Evolutionary conservation across 2,888 invertebrate species (phyloP), one percentile per base, ranked within the genome.

Genomic region (Colletes collaris): DNA sequence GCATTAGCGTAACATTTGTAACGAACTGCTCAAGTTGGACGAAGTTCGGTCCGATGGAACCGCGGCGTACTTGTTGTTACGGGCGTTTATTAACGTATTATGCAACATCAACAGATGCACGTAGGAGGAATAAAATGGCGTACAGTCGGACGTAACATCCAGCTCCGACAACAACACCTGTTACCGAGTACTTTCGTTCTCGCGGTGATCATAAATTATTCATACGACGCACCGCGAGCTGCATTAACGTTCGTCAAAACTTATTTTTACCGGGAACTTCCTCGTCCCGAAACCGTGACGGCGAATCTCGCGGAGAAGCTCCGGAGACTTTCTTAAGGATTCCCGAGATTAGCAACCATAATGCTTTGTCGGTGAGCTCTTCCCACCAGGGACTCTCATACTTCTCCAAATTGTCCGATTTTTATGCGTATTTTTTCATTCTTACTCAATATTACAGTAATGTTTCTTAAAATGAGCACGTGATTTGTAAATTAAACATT

Each of bases 31-130:
- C 69, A 68, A 79, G 71, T 79, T 79, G 40, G 64, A 53, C 50
- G 27, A 68, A 75, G 65, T 69, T 78, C 52, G 16, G 52, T 4
- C 16, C 52, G 13, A 44, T 65, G 78, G 50, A 64, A 67, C 67
- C 71, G 13, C 55, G 76, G n/a, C 27, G 68, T 76, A 78, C 55
- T 71, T 77, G 78, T 77, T 59, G 78, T 71, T 63, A 50, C 37
- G 35, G 19, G 53, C 72, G 78, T 79, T 79, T 79, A 79, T 79
- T 79, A 79, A 78, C 79, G 79, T 72, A 79, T 79, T 77, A 79
- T 73, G 69, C 73, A 69, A 73, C 79, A 72, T 72, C 64, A 55
- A 77, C 77, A 72, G 79, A 79, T 77, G 79, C 77, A 68, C 49
- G 50, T 11, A 13, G 44, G 8, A 13, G 46, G 70, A 71, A 79